Evolutionary conservation across 2,888 invertebrate genomes (phyloP), one percentile per base, ranked within the genome.

Genomic region (Pharmacophagus antenor): DNA sequence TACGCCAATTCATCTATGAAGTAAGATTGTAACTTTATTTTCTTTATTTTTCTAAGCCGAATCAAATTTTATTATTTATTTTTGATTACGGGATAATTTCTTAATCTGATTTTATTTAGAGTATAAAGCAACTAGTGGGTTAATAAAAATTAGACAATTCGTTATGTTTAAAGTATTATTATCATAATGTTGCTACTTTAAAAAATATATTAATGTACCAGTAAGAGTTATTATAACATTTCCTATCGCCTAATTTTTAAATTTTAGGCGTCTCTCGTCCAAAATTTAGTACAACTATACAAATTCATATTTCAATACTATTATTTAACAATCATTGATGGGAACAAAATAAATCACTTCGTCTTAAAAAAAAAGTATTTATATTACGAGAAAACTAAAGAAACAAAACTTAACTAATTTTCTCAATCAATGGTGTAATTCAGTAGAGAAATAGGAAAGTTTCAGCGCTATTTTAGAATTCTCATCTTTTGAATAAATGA

Each of bases 401-500:
- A 37, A 37, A 37, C 37, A 37, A 37, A 37, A 37, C 37, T 37
- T 37, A 37, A 37, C 37, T 49, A 64, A 64, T 71, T 70, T 68
- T 62, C 63, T 68, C 68, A 68, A 69, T 70, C 71, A 74, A 73
- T 74, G 67, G 66, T 69, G 65, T 70, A 70, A 73, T 76, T 75
- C 69, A 71, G 72, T 71, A 66, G 68, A 69, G 68, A 71, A 74
- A 76, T 73, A 75, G 72, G 74, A 77, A 78, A 77, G 70, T 76
- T 78, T 69, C 58, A 63, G 67, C 65, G 63, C 66, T 72, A 68
- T 70, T 70, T 68, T 70, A 69, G 71, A 74, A 74, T 77, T 73
- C 75, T 72, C 75, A 70, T 66, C 68, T 71, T 68, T 61, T 79
- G 77, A 79, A 79, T 79, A 79, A 80, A 77, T 80, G 74, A 80